Evolutionary conservation across 2,113 vertebrate species (phyloP).

Genomic region (Chamaea fasciata): DNA sequence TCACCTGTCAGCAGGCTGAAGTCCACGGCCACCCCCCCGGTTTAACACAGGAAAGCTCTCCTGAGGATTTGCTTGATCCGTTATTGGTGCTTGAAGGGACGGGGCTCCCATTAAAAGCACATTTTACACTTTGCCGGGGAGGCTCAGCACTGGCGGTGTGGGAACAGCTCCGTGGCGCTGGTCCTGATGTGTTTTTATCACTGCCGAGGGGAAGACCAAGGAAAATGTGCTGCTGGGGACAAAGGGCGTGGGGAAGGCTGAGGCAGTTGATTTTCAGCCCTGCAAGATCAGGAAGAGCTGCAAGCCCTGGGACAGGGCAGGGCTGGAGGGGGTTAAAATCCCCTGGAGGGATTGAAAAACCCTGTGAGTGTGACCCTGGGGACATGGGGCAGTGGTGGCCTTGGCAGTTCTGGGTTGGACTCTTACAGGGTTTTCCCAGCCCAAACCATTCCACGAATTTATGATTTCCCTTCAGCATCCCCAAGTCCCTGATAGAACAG

Average conservation of each 20-base stretch:
- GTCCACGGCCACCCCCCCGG: accelerated
- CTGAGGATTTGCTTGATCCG: not conserved
- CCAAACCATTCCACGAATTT: not conserved
- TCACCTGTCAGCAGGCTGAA: not conserved
- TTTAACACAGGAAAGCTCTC: not conserved
- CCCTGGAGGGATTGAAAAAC: not conserved
- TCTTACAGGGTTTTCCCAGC: not conserved
- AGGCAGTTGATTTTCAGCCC: accelerated
- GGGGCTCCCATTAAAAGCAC: not conserved
- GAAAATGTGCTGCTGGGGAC: not conserved
- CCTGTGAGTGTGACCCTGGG: not conserved
- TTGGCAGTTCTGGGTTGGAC: not conserved
- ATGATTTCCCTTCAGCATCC: not conserved
- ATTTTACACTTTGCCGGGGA: not conserved
- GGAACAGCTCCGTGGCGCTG: not conserved
- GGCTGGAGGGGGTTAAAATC: not conserved
- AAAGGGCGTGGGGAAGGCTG: not conserved
- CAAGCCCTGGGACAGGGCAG: not conserved
- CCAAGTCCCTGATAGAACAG: not conserved
- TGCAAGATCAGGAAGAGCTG: not conserved
- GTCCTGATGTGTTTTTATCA: accelerated
- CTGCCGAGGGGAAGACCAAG: not conserved
- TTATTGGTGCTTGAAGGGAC: not conserved
- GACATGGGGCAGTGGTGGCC: accelerated
- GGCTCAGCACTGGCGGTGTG: not conserved